phyloP scores from a whole-genome alignment of 2,888 invertebrate genomes.

The Sisyra nigra region DNA sequence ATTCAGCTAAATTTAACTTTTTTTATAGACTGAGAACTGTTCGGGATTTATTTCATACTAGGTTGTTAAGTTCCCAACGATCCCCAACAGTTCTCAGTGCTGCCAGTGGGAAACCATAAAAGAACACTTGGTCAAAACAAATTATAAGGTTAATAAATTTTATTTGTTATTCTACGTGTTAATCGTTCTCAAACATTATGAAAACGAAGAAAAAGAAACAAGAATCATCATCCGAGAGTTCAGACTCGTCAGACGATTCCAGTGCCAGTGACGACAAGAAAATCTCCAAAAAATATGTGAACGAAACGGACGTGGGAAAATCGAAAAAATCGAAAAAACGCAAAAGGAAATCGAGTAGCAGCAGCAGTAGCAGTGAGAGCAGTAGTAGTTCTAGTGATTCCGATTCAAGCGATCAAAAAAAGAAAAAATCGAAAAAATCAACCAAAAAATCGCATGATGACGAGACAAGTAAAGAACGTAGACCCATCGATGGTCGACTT shows the following conservation, averaged over 20 bases:
- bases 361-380: background rate
- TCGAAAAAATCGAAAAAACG: background rate
- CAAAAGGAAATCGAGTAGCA: background rate
- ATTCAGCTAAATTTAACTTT: too few relatives aligned
- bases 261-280: conserved; percentile 2
- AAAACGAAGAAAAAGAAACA: conserved; percentile 5
- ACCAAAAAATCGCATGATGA: background rate
- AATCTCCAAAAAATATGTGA: conserved; percentile 1
- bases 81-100: too few relatives aligned
- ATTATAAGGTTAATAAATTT: too few relatives aligned
- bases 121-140: too few relatives aligned
- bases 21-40: too few relatives aligned
- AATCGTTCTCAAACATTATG: background rate
- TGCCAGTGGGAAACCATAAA: too few relatives aligned
- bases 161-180: too few relatives aligned
- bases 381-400: conserved; percentile 1
- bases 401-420: background rate
- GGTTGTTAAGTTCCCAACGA: too few relatives aligned
- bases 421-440: background rate
- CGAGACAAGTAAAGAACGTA: background rate
- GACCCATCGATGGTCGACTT: background rate
- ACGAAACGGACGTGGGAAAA: background rate
- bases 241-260: conserved; percentile 3
- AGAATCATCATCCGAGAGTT: background rate
- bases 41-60: too few relatives aligned